Conservation (phyloP, 64 coral and sea anemone species). For the Acropora yongei region DNA sequence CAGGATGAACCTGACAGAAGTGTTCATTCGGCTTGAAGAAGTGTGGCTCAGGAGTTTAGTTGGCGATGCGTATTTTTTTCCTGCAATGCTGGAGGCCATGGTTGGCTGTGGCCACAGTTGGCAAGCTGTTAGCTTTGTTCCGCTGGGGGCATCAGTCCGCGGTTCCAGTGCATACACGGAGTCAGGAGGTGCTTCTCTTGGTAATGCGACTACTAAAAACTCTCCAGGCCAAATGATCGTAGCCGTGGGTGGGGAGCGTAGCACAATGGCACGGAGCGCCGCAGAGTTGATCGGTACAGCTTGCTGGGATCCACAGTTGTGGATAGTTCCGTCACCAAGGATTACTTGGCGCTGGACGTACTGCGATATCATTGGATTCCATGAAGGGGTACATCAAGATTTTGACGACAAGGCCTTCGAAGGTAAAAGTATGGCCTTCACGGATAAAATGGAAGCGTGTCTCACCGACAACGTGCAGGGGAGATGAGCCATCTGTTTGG, state of each 20-base stretch:
- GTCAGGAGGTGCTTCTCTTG: background rate
- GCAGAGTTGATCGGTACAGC: background rate
- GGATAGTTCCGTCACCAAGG: background rate
- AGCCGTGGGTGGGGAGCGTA: background rate
- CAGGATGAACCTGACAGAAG: background rate
- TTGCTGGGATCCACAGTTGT: background rate
- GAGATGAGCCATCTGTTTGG: background rate
- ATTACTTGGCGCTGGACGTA: background rate
- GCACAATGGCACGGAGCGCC: conserved; percentile 8
- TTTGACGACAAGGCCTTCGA: background rate
- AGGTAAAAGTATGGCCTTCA: background rate
- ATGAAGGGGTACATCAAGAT: background rate
- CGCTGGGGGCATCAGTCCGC: background rate
- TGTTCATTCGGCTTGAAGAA: conserved; percentile 13
- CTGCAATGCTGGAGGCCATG: background rate
- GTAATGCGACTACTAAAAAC: conserved; percentile 9
- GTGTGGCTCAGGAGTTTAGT: conserved; percentile 8
- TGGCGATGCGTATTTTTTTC: conserved; percentile 51
- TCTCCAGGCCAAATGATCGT: conserved; percentile 7
- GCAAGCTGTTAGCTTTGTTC: background rate
- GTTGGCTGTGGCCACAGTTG: conserved; percentile 4
- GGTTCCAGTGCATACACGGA: conserved; percentile 34
- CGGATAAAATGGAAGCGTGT: background rate
- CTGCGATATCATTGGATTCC: background rate
- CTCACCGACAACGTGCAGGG: background rate